Percentiles rank a stretch among this genome's conserved stretches.
Conservation (phyloP, 1,140 invertebrate genomes). For the Scaptomyza hsui region DNA sequence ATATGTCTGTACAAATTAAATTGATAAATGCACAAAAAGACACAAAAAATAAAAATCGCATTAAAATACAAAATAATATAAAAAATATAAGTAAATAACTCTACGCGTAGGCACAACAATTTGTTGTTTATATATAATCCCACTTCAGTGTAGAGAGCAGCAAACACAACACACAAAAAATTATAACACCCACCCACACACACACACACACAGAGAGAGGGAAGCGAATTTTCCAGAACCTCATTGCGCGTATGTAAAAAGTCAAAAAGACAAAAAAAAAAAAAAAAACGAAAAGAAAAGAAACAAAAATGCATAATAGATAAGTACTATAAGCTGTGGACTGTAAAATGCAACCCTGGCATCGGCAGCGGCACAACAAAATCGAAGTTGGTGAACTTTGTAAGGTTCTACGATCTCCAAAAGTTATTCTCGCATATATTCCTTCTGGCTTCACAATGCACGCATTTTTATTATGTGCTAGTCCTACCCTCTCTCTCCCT, state of each 20-base stretch:
- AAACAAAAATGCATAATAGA: not conserved
- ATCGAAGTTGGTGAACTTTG: not conserved
- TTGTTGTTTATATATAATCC: slow-evolving; percentile 69
- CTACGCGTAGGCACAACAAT: slow-evolving; percentile 69
- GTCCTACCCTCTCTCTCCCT: not conserved
- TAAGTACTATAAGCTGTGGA: too few relatives aligned
- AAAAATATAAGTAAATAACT: slow-evolving; percentile 69
- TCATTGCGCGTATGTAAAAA: too few relatives aligned
- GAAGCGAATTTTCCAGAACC: too few relatives aligned
- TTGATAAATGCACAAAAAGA: slow-evolving; percentile 70
- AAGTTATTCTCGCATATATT: not conserved
- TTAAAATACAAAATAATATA: slow-evolving; percentile 43
- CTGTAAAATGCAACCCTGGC: slow-evolving; percentile 6
- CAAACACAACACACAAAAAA: slow-evolving; percentile 10
- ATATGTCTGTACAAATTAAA: slow-evolving; percentile 43
- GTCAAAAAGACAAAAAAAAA: slow-evolving; percentile 6
- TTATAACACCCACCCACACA: not conserved
- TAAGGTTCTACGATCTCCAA: not conserved
- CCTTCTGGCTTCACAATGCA: not conserved
- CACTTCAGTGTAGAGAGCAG: not conserved
- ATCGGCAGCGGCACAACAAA: not conserved
- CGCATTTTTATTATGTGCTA: slow-evolving; percentile 12
- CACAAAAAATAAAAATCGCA: slow-evolving; percentile 5
- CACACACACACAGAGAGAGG: not conserved
- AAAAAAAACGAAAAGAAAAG: not conserved